Evolutionary conservation across 2,888 invertebrate genomes (phyloP).

Genomic region (Dasysyrphus tricinctus): DNA sequence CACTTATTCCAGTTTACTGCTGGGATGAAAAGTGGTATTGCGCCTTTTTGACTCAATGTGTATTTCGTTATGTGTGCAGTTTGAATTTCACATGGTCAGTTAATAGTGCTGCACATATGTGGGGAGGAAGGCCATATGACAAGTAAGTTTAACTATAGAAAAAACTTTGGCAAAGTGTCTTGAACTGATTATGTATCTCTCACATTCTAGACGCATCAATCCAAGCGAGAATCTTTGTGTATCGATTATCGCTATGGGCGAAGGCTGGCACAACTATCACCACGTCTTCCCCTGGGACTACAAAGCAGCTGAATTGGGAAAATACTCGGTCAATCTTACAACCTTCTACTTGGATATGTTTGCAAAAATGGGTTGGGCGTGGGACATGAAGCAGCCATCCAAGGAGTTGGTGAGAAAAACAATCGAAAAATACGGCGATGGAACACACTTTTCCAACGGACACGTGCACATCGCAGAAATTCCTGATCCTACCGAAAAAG

Average conservation of each 20-base stretch:
- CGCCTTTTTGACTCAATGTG: constrained; percentile 87
- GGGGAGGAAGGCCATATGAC: constrained; percentile 90
- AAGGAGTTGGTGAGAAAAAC: constrained; percentile 85
- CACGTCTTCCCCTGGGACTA: constrained; percentile 97
- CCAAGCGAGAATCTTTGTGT: constrained; percentile 91
- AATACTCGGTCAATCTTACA: constrained; percentile 87
- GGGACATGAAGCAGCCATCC: constrained; percentile 89
- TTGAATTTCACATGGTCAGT: constrained; percentile 95
- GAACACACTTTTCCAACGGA: constrained; percentile 80
- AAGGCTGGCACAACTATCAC: constrained; percentile 98
- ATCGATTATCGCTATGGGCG: constrained; percentile 89
- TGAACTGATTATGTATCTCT: background rate
- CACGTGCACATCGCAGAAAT: constrained; percentile 80
- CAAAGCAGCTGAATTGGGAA: constrained; percentile 93
- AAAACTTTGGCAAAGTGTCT: background rate
- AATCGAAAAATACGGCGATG: constrained; percentile 85
- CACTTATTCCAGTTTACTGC: constrained; percentile 87
- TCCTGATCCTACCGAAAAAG: constrained; percentile 79
- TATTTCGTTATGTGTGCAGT: constrained; percentile 89
- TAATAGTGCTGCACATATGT: constrained; percentile 93
- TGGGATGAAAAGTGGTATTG: constrained; percentile 89
- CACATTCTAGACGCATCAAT: constrained; percentile 86
- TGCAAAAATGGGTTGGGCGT: constrained; percentile 89
- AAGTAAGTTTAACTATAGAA: constrained; percentile 84
- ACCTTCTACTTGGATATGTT: constrained; percentile 89